Conservation (phyloP, 2,888 invertebrate genomes). For the Phytoseiulus persimilis region DNA sequence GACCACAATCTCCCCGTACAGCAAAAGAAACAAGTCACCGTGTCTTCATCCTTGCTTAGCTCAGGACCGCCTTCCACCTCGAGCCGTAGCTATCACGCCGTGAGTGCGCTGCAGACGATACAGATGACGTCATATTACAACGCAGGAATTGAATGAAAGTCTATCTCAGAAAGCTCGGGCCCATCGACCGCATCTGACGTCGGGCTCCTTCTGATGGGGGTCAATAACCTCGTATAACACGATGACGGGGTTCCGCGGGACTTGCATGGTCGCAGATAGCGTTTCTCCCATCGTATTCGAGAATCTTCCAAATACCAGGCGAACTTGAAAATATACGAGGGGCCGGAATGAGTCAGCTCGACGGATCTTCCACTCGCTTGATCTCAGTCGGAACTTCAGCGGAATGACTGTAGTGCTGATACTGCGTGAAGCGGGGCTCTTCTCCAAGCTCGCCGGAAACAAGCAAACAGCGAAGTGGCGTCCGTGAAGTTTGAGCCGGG, state of each 20-base stretch:
- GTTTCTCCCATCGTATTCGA: neutral
- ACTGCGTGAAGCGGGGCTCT: too few relatives aligned
- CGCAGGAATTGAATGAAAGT: neutral
- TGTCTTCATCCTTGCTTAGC: neutral
- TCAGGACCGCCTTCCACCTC: neutral
- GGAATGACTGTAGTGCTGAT: too few relatives aligned
- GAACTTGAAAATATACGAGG: too few relatives aligned
- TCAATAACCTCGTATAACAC: neutral
- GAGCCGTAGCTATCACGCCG: neutral
- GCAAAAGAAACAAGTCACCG: neutral
- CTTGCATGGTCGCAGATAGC: neutral
- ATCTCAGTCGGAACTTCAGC: too few relatives aligned
- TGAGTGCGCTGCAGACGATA: neutral
- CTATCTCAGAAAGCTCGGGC: neutral
- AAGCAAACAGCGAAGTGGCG: too few relatives aligned
- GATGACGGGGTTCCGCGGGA: neutral
- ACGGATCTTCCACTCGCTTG: too few relatives aligned
- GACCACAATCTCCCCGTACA: neutral
- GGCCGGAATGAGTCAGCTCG: too few relatives aligned
- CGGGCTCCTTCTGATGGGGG: neutral
- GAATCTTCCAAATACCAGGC: too few relatives aligned
- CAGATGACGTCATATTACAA: neutral
- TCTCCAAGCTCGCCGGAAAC: too few relatives aligned
- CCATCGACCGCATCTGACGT: neutral
- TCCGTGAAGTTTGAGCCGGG: too few relatives aligned